phyloP scores from a whole-genome alignment of 2,113 vertebrate species.

The Rissa tridactyla region DNA sequence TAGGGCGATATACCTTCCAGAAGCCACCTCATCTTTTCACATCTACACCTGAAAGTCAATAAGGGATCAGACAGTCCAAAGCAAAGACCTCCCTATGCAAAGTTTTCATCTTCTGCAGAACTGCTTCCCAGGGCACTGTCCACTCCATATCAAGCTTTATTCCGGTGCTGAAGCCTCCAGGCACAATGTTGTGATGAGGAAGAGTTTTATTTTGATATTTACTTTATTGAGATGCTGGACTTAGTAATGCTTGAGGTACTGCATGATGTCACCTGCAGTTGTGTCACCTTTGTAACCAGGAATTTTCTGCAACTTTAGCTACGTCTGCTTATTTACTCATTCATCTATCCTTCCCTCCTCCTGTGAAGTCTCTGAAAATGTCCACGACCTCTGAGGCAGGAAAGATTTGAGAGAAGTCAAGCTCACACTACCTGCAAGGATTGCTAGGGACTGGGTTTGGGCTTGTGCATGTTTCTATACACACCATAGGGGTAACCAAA shows the following conservation, averaged over 20 bases:
- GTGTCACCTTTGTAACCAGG: neutral
- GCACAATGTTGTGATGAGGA: neutral
- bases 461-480: neutral
- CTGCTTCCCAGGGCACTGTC: neutral
- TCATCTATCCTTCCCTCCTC: neutral
- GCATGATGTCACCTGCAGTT: neutral
- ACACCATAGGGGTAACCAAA: neutral
- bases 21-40: neutral
- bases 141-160: neutral
- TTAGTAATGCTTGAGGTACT: neutral
- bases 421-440: neutral
- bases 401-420: neutral
- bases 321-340: neutral
- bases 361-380: neutral
- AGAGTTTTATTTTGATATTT: neutral
- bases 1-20: neutral
- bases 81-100: neutral
- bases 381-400: neutral
- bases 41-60: neutral
- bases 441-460: neutral
- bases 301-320: neutral
- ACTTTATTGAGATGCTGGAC: neutral
- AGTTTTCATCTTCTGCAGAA: neutral
- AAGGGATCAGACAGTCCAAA: neutral
- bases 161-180: neutral